A percentile compares a stretch with the other conserved stretches of the same genome.
Conservation (phyloP, 1,140 invertebrate genomes). For the Cotesia typhae region DNA sequence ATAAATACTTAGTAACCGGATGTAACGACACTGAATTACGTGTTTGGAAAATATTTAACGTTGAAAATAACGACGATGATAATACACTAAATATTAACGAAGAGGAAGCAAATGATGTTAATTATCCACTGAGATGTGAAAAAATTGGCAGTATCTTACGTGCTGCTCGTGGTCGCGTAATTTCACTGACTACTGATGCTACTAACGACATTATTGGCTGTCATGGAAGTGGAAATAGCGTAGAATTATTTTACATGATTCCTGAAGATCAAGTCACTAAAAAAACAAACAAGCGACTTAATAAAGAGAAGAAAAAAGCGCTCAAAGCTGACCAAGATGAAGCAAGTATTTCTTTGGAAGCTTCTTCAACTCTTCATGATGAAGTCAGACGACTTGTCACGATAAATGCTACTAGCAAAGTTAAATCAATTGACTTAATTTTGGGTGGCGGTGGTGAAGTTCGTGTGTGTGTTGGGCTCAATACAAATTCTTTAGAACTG, state of each 20-base stretch:
- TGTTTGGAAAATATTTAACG: slow-evolving; percentile 77
- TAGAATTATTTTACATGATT: slow-evolving; percentile 88
- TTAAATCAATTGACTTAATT: slow-evolving; percentile 75
- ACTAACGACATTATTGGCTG: slow-evolving; percentile 78
- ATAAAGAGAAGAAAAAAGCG: slow-evolving; percentile 76
- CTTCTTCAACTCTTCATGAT: slow-evolving; percentile 70
- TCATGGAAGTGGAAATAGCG: slow-evolving; percentile 80
- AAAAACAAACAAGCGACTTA: slow-evolving; percentile 77
- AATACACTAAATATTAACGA: slow-evolving; percentile 64
- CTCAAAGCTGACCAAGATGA: slow-evolving; percentile 64
- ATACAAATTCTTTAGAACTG: slow-evolving; percentile 77
- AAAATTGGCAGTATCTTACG: slow-evolving; percentile 82
- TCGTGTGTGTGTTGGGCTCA: slow-evolving; percentile 70
- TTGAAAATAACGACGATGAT: slow-evolving; percentile 50
- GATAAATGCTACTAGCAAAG: slow-evolving; percentile 74
- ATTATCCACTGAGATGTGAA: slow-evolving; percentile 75
- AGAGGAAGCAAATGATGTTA: slow-evolving; percentile 68
- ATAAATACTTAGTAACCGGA: slow-evolving; percentile 86
- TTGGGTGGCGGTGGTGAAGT: slow-evolving; percentile 75
- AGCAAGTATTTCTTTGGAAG: slow-evolving; percentile 45
- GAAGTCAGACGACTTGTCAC: slow-evolving; percentile 76
- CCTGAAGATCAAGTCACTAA: slow-evolving; percentile 76
- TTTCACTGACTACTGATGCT: slow-evolving; percentile 72
- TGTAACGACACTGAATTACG: slow-evolving; percentile 83
- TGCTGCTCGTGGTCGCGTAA: slow-evolving; percentile 77